phyloP scores from a whole-genome alignment of 2,888 invertebrate genomes.

The Drosophila engyochracea region DNA sequence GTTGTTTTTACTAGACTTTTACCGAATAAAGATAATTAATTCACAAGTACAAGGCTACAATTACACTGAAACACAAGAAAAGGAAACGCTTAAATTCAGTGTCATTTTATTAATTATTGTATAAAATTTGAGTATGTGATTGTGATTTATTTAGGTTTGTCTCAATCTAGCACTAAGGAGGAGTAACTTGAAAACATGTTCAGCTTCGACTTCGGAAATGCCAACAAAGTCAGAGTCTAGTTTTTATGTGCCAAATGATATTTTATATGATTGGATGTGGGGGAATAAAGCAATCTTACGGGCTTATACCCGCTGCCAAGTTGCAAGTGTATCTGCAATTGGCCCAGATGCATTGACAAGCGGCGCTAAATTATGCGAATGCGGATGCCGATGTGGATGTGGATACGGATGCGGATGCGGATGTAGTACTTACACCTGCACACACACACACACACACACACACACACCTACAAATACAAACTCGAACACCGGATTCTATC shows the following conservation, averaged over 20 bases:
- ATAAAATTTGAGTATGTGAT: no score
- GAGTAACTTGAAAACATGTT: background rate
- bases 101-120: no score
- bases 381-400: background rate
- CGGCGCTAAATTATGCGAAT: constrained; percentile 47
- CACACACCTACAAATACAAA: background rate
- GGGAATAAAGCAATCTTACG: constrained; percentile 44
- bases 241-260: constrained; percentile 35
- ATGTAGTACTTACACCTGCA: constrained; percentile 2
- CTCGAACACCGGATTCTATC: constrained; percentile 4
- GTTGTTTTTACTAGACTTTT: background rate
- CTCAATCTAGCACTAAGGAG: background rate
- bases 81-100: no score
- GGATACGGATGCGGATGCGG: constrained; percentile 2
- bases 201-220: background rate
- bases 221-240: constrained; percentile 1
- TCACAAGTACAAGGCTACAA: background rate
- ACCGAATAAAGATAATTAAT: background rate
- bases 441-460: constrained; percentile 2
- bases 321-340: constrained; percentile 42
- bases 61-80: background rate
- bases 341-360: constrained; percentile 59
- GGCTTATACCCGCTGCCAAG: constrained; percentile 10
- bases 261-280: constrained; percentile 53
- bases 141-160: background rate